Evolutionary conservation across 1,140 invertebrate species (phyloP), one percentile per base, ranked within the genome.

Genomic region (Caenorhabditis inopinata): DNA sequence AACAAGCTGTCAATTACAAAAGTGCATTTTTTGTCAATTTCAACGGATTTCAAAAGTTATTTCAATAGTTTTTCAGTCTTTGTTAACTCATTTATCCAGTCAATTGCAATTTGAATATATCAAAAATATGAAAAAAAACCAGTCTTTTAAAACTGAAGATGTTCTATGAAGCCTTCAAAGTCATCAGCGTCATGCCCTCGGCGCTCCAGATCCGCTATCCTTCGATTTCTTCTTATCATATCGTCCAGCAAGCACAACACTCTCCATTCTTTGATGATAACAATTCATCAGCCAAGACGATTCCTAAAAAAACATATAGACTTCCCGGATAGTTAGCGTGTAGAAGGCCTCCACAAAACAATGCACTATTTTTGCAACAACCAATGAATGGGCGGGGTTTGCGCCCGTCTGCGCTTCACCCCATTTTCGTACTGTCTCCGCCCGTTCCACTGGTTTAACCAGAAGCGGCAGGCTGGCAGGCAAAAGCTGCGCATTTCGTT

Each of bases 351-450:
- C 53, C 53, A 62, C 53, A 32, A 29, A 35, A 38, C 32, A 68
- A 68, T 68, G 58, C 29, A 68, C 58, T 68, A 38, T 38, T 68
- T 38, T 68, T 68, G 58, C 58, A 68, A 68, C 58, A 68, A 29
- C n/a, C n/a, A 68, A 42, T 14, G 14, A 38, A 32, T 38, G 32
- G 32, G 58, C 58, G 58, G 58, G 38, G 58, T 21, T 27, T 32
- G 0, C n/a, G 2, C 35, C 2, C 25, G 18, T 32, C 12, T 62
- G 47, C 51, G 48, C 32, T 29, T 38, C 51, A 27, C 46, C 49
- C 49, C 51, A 62, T 78, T 25, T 78, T 42, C 49, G 48, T 58
- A 47, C 49, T 68, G 77, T 79, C 68, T 68, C 53, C 77, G 53
- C 51, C 58, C 58, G 58, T 68, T 68, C 58, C 58, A 68, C 58